A percentile compares a stretch with the other conserved stretches of the same genome.
Conservation (phyloP, 1,140 invertebrate species). For the Caerostris darwini region DNA sequence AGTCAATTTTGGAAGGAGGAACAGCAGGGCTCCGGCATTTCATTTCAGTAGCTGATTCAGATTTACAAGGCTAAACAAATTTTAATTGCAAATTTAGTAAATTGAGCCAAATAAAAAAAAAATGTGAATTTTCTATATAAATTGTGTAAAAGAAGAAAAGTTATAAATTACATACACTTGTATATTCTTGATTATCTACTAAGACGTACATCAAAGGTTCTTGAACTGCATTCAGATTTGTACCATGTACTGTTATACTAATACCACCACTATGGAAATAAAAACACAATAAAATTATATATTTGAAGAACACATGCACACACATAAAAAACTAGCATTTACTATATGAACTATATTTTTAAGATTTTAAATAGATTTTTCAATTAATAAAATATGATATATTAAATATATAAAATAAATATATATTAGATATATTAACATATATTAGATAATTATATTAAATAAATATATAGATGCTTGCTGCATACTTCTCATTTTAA, state of each 20-base stretch:
- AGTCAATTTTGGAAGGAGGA: conserved; percentile 84
- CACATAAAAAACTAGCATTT: too few species aligned
- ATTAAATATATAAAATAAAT: too few species aligned
- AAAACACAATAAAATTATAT: conserved; percentile 65
- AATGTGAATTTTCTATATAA: too few species aligned
- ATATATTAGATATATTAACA: too few species aligned
- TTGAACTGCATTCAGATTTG: conserved; percentile 93
- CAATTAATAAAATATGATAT: too few species aligned
- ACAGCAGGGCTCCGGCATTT: conserved; percentile 92
- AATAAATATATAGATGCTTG: too few species aligned
- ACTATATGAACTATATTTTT: too few species aligned
- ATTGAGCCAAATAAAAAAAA: background rate
- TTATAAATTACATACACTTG: conserved; percentile 85
- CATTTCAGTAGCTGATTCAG: conserved; percentile 90
- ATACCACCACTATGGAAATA: conserved; percentile 90
- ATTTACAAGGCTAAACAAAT: conserved; percentile 86
- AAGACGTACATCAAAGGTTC: conserved; percentile 95
- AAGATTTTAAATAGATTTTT: too few species aligned
- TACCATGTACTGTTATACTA: conserved; percentile 92
- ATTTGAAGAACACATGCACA: too few species aligned
- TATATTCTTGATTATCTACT: conserved; percentile 89
- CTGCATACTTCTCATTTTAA: too few species aligned
- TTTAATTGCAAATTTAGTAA: conserved; percentile 53
- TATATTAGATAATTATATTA: too few species aligned
- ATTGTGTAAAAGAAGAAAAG: background rate